Evolutionary conservation across 1,140 invertebrate genomes (phyloP).

Genomic region (Muscidifurax raptorellus): DNA sequence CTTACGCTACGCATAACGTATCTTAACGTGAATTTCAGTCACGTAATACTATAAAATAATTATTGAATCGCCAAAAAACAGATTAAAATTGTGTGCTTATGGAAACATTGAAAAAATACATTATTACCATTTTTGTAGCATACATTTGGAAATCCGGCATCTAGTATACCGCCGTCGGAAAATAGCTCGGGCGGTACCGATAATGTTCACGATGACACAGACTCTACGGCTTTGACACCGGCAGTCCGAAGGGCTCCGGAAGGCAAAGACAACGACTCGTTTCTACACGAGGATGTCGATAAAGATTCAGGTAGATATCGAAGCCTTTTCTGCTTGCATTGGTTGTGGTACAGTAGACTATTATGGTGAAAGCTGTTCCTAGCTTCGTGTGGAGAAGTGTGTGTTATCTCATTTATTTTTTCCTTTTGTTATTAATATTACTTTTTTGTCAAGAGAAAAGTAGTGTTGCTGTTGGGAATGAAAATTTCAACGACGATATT

Average conservation of each 20-base stretch:
- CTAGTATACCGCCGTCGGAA: conserved; percentile 61
- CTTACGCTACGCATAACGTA: too few relatives aligned
- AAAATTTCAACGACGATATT: background rate
- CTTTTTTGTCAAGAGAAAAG: conserved; percentile 8
- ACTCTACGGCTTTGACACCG: conserved; percentile 74
- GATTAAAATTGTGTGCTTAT: conserved; percentile 19
- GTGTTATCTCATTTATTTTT: conserved; percentile 15
- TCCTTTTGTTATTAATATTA: background rate
- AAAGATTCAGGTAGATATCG: conserved; percentile 76
- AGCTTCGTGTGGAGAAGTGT: conserved; percentile 44
- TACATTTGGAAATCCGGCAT: conserved; percentile 62
- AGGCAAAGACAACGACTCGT: conserved; percentile 85
- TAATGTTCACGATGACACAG: conserved; percentile 72
- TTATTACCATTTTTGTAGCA: conserved; percentile 56
- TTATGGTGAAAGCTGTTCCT: conserved; percentile 49
- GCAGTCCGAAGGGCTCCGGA: conserved; percentile 82
- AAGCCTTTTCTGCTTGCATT: conserved; percentile 65
- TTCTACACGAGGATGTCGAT: conserved; percentile 78
- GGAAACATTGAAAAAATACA: background rate
- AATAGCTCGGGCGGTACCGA: conserved; percentile 62
- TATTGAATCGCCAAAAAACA: background rate
- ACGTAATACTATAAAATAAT: too few relatives aligned
- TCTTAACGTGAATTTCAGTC: too few relatives aligned
- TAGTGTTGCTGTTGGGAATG: background rate
- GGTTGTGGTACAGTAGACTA: conserved; percentile 71